Conservation (phyloP, 1,140 invertebrate genomes). For the Formica selysi region DNA sequence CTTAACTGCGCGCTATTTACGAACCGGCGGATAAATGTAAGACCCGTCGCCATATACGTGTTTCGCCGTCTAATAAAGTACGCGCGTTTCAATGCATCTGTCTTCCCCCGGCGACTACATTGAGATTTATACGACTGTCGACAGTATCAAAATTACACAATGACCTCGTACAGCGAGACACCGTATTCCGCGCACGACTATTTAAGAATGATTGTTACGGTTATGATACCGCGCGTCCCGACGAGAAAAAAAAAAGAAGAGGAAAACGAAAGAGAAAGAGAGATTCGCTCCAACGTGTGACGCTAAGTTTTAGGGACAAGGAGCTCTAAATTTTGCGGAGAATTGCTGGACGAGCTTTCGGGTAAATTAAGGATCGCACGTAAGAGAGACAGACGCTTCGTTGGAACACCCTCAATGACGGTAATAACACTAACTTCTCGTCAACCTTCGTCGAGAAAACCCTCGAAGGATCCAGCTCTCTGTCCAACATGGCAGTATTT, state of each 20-base stretch:
- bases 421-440: slow-evolving; percentile 84
- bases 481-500: slow-evolving; percentile 26
- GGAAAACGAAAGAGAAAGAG: background rate
- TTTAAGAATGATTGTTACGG: background rate
- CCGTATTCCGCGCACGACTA: background rate
- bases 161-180: background rate
- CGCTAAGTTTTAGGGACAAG: slow-evolving; percentile 48
- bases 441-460: slow-evolving; percentile 69
- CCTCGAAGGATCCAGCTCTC: slow-evolving; percentile 47
- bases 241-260: background rate
- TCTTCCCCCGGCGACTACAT: slow-evolving; percentile 22
- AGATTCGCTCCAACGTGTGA: slow-evolving; percentile 33
- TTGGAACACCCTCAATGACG: slow-evolving; percentile 74
- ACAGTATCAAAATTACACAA: slow-evolving; percentile 18
- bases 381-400: slow-evolving; percentile 76
- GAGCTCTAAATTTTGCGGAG: slow-evolving; percentile 70
- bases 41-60: slow-evolving; percentile 3
- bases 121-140: slow-evolving; percentile 24
- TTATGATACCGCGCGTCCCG: slow-evolving; percentile 18
- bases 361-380: slow-evolving; percentile 77
- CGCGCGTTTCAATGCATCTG: background rate
- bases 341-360: slow-evolving; percentile 66
- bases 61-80: slow-evolving; percentile 32
- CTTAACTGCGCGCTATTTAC: slow-evolving; percentile 58
- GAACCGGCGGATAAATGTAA: slow-evolving; percentile 45